phyloP scores from a whole-genome alignment of 2,113 vertebrate genomes.

The Typhlomys cinereus region DNA sequence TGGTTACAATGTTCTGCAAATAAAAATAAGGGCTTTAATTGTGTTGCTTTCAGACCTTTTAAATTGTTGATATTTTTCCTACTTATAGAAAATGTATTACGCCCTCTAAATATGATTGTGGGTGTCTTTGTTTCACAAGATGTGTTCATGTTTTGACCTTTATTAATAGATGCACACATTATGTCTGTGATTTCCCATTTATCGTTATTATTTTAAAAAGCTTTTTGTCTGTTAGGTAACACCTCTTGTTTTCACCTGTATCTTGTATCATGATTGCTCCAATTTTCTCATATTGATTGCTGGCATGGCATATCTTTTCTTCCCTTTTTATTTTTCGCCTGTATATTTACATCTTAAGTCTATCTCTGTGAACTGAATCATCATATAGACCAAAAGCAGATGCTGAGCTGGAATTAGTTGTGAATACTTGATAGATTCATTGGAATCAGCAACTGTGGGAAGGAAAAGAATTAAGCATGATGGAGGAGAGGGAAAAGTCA shows the following conservation, averaged over 20 bases:
- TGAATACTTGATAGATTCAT: neutral
- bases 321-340: neutral
- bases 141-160: slow-evolving; percentile 10
- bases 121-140: neutral
- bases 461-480: neutral
- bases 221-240: neutral
- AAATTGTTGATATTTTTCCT: neutral
- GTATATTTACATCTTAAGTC: neutral
- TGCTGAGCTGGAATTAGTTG: neutral
- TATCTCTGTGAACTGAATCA: neutral
- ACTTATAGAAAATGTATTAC: neutral
- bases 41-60: neutral
- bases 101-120: neutral
- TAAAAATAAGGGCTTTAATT: neutral
- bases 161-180: neutral
- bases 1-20: neutral
- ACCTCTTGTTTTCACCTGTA: neutral
- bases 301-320: neutral
- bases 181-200: slow-evolving; percentile 18
- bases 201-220: neutral
- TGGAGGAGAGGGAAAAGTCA: neutral
- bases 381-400: neutral
- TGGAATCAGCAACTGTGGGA: neutral
- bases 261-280: neutral
- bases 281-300: neutral